These are phyloP conservation scores for Saccostrea cuccullata DNA, from an alignment of 1,140 invertebrate species.

Conservation along the genomic window DNA sequence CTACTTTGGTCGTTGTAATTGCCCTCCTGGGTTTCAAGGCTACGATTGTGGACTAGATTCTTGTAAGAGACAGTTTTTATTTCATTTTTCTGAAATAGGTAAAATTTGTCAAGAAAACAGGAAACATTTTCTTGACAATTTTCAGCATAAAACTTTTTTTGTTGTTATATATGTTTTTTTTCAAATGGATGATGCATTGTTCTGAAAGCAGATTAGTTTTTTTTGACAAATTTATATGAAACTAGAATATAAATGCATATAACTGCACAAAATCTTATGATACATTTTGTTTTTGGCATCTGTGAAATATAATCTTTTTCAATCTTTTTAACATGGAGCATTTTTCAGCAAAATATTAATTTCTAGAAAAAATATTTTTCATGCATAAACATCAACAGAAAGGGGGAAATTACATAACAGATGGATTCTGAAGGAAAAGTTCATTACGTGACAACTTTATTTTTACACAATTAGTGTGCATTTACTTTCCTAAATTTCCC, in stretches of 20 bases:
- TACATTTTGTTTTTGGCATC: background rate
- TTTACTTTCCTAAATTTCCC: background rate
- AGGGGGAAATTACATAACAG: slow-evolving; percentile 3
- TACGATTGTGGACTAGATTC: slow-evolving; percentile 23
- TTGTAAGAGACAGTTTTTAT: background rate
- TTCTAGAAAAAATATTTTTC: background rate
- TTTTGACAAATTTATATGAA: background rate
- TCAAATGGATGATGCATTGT: background rate
- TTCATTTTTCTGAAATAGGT: background rate
- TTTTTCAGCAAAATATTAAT: slow-evolving; percentile 5
- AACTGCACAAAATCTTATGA: background rate
- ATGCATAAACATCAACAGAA: slow-evolving; percentile 11
- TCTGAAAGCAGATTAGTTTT: background rate
- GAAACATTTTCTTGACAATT: background rate
- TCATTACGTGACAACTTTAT: slow-evolving; percentile 1
- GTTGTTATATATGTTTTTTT: background rate
- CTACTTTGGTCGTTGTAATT: slow-evolving; percentile 14
- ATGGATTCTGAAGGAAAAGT: background rate
- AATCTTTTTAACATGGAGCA: slow-evolving; percentile 19
- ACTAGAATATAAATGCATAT: background rate
- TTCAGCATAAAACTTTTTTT: background rate
- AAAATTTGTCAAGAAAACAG: background rate
- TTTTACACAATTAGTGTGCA: background rate
- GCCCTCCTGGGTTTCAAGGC: background rate
- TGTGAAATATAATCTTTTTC: slow-evolving; percentile 32